phyloP scores from a whole-genome alignment of 2,888 invertebrate species.

The Drosophila lutescens region DNA sequence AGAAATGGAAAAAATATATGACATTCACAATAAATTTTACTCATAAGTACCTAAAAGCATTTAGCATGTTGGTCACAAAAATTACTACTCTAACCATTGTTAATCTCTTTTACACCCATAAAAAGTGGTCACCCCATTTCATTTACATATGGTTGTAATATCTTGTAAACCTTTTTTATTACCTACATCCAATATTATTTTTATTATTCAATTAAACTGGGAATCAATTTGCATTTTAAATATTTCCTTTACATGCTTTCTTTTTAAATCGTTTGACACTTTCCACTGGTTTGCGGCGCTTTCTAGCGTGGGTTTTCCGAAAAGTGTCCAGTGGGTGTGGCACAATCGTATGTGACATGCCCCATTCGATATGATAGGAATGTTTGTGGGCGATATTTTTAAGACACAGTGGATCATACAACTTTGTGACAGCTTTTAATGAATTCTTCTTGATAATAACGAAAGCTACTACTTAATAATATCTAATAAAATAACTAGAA shows the following conservation, averaged over 20 bases:
- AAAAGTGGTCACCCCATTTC: constrained; percentile 1
- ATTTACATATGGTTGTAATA: constrained; percentile 25
- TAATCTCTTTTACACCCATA: not conserved
- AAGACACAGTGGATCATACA: not conserved
- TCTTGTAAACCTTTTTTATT: constrained; percentile 21
- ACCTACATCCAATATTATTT: constrained; percentile 1
- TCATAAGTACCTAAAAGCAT: not conserved
- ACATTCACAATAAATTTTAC: too few species aligned
- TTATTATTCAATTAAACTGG: constrained; percentile 28
- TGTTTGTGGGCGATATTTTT: constrained; percentile 22
- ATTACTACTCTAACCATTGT: too few species aligned
- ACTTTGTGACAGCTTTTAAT: not conserved
- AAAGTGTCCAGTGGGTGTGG: constrained; percentile 32
- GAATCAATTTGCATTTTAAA: constrained; percentile 24
- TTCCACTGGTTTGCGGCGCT: constrained; percentile 29
- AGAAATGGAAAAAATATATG: too few species aligned
- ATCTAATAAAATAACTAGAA: not conserved
- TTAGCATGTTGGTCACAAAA: too few species aligned
- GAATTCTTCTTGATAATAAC: not conserved
- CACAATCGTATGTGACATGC: not conserved
- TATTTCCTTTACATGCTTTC: constrained; percentile 20
- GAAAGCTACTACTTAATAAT: too few species aligned
- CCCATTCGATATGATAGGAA: constrained; percentile 16
- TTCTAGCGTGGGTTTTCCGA: constrained; percentile 35
- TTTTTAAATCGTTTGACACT: constrained; percentile 45